Conservation (phyloP, 1,140 invertebrate species). For the Piezodorus guildinii region DNA sequence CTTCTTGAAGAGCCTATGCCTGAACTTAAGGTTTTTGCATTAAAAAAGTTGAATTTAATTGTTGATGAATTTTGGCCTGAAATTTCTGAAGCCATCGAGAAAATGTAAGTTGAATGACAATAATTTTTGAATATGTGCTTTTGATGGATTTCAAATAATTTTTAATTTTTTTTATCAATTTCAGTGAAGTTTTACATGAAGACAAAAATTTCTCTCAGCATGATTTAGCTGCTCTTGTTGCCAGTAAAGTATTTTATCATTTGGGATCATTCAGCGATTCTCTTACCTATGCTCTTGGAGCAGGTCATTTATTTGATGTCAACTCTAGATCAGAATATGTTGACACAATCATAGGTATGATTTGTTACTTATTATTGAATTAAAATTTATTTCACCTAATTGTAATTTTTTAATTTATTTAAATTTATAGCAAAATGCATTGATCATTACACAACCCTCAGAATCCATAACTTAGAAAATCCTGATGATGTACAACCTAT, state of each 20-base stretch:
- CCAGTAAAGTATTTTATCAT: slow-evolving; percentile 98
- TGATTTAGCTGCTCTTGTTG: slow-evolving; percentile 88
- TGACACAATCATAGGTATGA: slow-evolving; percentile 83
- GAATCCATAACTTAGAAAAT: slow-evolving; percentile 48
- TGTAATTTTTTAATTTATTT: background rate
- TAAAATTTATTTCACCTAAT: background rate
- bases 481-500: slow-evolving; percentile 54
- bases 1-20: slow-evolving; percentile 86
- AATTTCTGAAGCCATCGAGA: slow-evolving; percentile 93
- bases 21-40: slow-evolving; percentile 85
- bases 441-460: slow-evolving; percentile 83
- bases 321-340: slow-evolving; percentile 89
- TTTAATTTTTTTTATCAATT: slow-evolving; percentile 6
- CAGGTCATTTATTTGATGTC: slow-evolving; percentile 87
- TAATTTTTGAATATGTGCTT: background rate
- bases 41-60: slow-evolving; percentile 80
- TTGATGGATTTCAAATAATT: slow-evolving; percentile 14
- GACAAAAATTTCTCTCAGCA: slow-evolving; percentile 78
- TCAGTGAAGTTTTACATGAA: slow-evolving; percentile 87
- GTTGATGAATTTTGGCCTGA: slow-evolving; percentile 98
- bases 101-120: slow-evolving; percentile 56
- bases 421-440: slow-evolving; percentile 74
- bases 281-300: slow-evolving; percentile 83
- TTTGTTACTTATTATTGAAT: background rate
- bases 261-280: slow-evolving; percentile 93